Base-by-base conservation (phyloP, 1,140 invertebrate species). In the Drosophila sp. region DNA sequence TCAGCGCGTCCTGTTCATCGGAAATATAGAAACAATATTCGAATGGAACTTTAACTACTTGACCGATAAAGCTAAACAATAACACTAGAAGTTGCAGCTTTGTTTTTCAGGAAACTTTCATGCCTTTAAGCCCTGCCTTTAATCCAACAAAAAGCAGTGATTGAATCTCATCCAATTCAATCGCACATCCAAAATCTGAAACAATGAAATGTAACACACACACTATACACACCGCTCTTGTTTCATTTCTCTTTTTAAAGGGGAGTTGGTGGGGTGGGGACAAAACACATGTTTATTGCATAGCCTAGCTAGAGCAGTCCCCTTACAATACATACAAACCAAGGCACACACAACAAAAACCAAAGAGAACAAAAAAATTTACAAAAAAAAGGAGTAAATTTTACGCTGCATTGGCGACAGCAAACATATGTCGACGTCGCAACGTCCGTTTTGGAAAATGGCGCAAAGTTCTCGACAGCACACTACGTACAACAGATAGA, bases 361-460 rank as follows among this genome's bases (percentile, higher is more conserved):
- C 10, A 38, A 38, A 55, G 40, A 40, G 60, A 44, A 35, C 10
- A 47, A 32, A 27, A 61, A 29, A 62, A 41, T 17, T 54, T 8
- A 44, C 17, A 4, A 61, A 65, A 62, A 72, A 71, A 77, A 47
- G 29, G 60, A 70, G 66, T 55, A 67, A 70, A 75, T 78, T 75
- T 71, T 68, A 78, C 72, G 76, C 76, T 75, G 72, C 72, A 78
- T 75, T 78, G 76, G 72, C 72, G 76, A 78, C 76, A 78, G 60
- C 72, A 50, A 78, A 78, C 72, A 78, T 78, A 78, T 78, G 76
- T 78, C 68, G 65, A 47, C 57, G 68, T 62, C 58, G 66, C 56
- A 57, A 73, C 72, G 61, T 72, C 68, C 32, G 70, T 50, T 50
- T 50, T 50, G 44, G 44, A 50, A 50, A 50, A 50, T 50, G 44